Percentiles rank a stretch among this genome's conserved stretches.
Evolutionary conservation across 2,113 vertebrate species (phyloP).

Genomic region (Nothoprocta pentlandii): DNA sequence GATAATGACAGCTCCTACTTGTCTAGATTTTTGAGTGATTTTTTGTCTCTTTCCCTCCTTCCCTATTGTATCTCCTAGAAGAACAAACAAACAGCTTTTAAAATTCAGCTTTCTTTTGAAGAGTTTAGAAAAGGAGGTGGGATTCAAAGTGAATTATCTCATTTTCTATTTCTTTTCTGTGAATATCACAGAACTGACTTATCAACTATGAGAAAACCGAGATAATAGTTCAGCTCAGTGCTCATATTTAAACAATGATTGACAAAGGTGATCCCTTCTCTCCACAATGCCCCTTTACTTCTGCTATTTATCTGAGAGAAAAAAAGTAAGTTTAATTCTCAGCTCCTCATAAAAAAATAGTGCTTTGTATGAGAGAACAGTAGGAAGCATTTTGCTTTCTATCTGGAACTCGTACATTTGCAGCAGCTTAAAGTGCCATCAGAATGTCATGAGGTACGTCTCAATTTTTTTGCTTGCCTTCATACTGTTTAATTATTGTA

Average conservation of each 20-base stretch:
- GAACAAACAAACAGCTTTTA: not conserved
- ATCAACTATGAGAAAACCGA: slow-evolving; percentile 8
- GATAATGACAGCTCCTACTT: not conserved
- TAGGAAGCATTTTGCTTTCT: slow-evolving; percentile 16
- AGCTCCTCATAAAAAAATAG: not conserved
- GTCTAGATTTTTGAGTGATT: not conserved
- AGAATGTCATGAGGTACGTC: not conserved
- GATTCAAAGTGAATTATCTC: not conserved
- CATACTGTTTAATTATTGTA: not conserved
- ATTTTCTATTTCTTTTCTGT: not conserved
- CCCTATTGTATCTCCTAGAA: not conserved
- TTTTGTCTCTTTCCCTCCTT: not conserved
- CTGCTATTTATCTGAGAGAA: not conserved
- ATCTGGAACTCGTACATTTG: not conserved
- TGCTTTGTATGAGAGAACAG: not conserved
- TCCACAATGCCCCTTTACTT: not conserved
- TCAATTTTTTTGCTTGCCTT: not conserved
- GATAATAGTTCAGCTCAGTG: slow-evolving; percentile 42
- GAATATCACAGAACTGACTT: slow-evolving; percentile 14
- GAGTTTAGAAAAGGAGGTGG: not conserved
- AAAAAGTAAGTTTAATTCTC: not conserved
- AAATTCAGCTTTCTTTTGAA: not conserved
- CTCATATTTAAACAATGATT: slow-evolving; percentile 37
- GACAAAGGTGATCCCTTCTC: slow-evolving; percentile 31
- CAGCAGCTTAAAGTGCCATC: not conserved